Evolutionary conservation across 2,888 invertebrate species (phyloP).

Genomic region (Byasa hedistus): DNA sequence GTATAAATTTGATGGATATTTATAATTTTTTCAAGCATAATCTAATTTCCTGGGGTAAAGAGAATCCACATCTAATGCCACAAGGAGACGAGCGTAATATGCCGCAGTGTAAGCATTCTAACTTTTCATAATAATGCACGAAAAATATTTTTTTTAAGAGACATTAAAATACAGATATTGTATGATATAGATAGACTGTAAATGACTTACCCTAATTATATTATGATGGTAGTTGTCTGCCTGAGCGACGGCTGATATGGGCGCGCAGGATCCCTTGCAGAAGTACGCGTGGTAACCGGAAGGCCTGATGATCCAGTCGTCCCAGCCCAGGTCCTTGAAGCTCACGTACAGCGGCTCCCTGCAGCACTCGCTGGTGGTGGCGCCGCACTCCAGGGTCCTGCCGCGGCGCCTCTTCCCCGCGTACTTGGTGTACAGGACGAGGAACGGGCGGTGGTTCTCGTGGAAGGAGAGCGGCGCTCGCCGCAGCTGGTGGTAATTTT

Average conservation of each 20-base stretch:
- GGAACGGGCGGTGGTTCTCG: conserved; percentile 85
- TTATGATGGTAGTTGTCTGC: conserved; percentile 82
- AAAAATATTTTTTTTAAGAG: no score
- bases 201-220: conserved; percentile 84
- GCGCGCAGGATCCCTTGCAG: conserved; percentile 89
- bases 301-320: conserved; percentile 92
- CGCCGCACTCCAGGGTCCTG: conserved; percentile 84
- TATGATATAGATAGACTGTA: no score
- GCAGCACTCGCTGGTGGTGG: conserved; percentile 87
- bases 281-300: conserved; percentile 92
- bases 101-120: no score
- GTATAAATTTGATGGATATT: no score
- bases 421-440: conserved; percentile 88
- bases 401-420: conserved; percentile 82
- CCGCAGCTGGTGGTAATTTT: conserved; percentile 63
- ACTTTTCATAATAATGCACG: no score
- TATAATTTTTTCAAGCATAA: no score
- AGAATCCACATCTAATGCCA: no score
- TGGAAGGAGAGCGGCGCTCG: conserved; percentile 85
- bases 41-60: no score
- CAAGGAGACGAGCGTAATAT: no score
- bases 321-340: conserved; percentile 92
- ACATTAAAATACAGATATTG: no score
- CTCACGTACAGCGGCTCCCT: conserved; percentile 90
- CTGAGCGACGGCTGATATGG: conserved; percentile 84